phyloP scores from a whole-genome alignment of 2,888 invertebrate genomes.

The Norana najaformis region DNA sequence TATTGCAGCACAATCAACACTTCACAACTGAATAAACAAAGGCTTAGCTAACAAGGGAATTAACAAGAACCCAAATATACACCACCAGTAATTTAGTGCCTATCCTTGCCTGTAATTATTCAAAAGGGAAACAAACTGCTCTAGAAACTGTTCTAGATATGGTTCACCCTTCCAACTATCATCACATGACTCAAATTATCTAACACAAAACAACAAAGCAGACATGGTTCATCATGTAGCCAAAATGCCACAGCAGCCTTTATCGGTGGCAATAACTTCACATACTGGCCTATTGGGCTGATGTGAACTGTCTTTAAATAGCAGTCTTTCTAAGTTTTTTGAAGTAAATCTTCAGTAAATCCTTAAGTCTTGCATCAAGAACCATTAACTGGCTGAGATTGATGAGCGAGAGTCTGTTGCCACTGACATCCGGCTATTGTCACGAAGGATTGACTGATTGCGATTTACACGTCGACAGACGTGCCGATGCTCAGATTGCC shows the following conservation, averaged over 20 bases:
- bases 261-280: no score
- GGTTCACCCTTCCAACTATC: background rate
- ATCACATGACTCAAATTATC: background rate
- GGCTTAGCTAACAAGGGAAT: background rate
- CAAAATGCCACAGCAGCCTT: no score
- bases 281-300: background rate
- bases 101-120: background rate
- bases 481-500: background rate
- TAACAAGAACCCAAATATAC: background rate
- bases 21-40: background rate
- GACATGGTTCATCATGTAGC: background rate
- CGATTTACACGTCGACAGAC: constrained; percentile 19
- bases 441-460: background rate
- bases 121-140: background rate
- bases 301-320: background rate
- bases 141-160: no score
- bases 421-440: background rate
- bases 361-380: background rate
- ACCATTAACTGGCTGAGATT: background rate
- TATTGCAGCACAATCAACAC: background rate
- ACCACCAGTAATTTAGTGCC: no score
- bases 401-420: background rate
- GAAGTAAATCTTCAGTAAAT: background rate
- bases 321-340: background rate
- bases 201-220: background rate